Base-by-base conservation (phyloP, 2,113 vertebrate species). In the Parus major region DNA sequence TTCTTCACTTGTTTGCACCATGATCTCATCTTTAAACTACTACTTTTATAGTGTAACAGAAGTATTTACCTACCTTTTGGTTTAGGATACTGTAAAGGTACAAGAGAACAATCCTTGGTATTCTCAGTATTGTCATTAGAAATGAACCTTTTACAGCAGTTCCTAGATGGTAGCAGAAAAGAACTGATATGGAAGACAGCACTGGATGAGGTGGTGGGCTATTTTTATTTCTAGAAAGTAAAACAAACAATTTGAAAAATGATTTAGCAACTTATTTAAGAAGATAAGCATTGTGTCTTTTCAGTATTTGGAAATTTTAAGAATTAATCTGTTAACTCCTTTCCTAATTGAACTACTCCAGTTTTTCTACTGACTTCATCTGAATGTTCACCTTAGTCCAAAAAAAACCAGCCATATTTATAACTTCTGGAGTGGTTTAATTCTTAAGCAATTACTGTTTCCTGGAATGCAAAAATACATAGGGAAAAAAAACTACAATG, bases 81-180 rank as follows among this genome's bases (percentile, higher is more conserved):
- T 93, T 97, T 79, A 98, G 90, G 27, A 82, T 31, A 52, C 90
- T 92, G 75, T 65, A 94, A 64, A 98, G 3, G 79, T 82, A 95
- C 60, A 86, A 49, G 64, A 98, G 86, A 87, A 97, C 15, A 49
- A 97, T 95, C 75, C 97, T 97, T 77, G 98, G 98, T 91, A 98
- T 93, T 95, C 97, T 97, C 78, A 96, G 70, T 83, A 97, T 12
- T 25, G 97, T 60, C 86, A 98, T 97, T 71, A 98, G 76, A 96
- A 98, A 94, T 1, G 98, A 98, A 52, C 98, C 98, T 94, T 98
- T 98, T 33, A 86, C 81, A 29, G 96, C 97, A 21, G 98, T 98
- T 95, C 98, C 98, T 89, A 98, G 97, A 85, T 98, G 98, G 94
- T 98, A 98, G 95, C 97, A 98, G 94, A 98, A 97, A 69, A 98